These are phyloP conservation scores for Chymomyza fuscimana DNA, from an alignment of 2,888 invertebrate genomes.

Conservation along the genomic window DNA sequence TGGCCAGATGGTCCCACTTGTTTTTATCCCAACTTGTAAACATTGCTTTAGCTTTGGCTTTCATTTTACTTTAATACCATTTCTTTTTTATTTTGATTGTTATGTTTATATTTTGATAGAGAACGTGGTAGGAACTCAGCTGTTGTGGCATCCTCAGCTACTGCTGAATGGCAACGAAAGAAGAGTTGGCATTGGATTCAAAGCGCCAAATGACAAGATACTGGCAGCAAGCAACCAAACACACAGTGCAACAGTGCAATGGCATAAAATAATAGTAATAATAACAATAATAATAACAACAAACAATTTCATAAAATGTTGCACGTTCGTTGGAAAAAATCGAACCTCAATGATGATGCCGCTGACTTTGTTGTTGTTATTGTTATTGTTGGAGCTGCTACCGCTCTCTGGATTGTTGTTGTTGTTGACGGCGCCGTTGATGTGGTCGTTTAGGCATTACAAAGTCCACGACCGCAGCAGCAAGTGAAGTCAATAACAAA, in stretches of 20 bases:
- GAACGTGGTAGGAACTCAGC: conserved; percentile 25
- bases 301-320: conserved; percentile 65
- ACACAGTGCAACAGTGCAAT: not conserved
- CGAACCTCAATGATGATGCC: conserved; percentile 37
- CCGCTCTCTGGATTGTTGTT: not conserved
- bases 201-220: conserved; percentile 52
- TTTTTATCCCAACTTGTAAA: conserved; percentile 15
- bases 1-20: not conserved
- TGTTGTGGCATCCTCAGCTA: conserved; percentile 19
- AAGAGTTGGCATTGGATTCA: not conserved
- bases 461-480: conserved; percentile 19
- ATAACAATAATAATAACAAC: conserved; percentile 73
- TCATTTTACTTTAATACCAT: not conserved
- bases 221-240: conserved; percentile 18
- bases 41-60: conserved; percentile 10
- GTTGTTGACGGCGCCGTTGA: conserved; percentile 3
- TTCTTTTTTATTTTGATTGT: conserved; percentile 45
- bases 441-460: conserved; percentile 9
- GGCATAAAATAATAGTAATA: conserved; percentile 56
- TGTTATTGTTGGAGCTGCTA: conserved; percentile 29
- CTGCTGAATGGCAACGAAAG: conserved; percentile 21
- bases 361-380: conserved; percentile 9
- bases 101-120: conserved; percentile 70
- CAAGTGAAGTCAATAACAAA: conserved; percentile 56
- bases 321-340: conserved; percentile 54